These are phyloP conservation scores for Calypte anna DNA, from an alignment of 2,113 vertebrate species.

Conservation along the genomic window DNA sequence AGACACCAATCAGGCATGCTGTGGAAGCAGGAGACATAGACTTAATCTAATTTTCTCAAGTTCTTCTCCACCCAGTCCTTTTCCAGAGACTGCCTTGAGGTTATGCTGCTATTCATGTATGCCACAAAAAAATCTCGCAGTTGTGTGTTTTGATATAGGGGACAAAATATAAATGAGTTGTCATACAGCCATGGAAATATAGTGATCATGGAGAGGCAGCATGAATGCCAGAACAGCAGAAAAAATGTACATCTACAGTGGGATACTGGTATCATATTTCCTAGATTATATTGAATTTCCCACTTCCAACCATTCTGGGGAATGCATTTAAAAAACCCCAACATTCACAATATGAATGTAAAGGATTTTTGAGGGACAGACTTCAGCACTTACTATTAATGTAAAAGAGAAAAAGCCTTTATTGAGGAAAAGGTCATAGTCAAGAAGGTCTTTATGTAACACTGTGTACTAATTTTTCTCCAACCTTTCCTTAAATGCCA, in stretches of 20 bases:
- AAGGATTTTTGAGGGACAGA: neutral
- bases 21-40: neutral
- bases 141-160: neutral
- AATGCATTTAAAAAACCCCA: neutral
- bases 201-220: neutral
- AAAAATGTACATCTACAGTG: neutral
- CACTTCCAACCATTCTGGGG: neutral
- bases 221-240: neutral
- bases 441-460: fast-evolving
- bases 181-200: fast-evolving
- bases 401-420: neutral
- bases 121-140: neutral
- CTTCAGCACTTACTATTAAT: neutral
- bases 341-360: fast-evolving
- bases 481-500: neutral
- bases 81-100: neutral
- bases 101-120: neutral
- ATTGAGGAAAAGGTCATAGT: neutral
- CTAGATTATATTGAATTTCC: neutral
- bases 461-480: neutral
- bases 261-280: neutral
- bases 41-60: neutral
- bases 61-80: neutral
- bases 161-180: neutral
- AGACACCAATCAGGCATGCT: neutral